Evolutionary conservation across 2,797 vertebrate species (phyloP).

Genomic region (Cirrhinus molitorella): DNA sequence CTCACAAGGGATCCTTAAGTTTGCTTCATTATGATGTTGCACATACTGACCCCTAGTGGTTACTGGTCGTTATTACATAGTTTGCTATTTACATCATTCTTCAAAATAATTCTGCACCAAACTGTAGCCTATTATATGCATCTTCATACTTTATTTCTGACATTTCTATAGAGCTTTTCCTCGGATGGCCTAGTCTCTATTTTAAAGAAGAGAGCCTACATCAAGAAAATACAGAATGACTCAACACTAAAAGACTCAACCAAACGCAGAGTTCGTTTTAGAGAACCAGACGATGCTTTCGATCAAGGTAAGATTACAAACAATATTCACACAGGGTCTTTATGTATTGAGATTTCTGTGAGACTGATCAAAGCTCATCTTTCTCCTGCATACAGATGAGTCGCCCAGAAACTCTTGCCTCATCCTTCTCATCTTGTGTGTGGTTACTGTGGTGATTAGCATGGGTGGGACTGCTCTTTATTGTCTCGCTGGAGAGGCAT

Average conservation of each 20-base stretch:
- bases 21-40: neutral
- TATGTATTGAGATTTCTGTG: neutral
- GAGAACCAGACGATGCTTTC: constrained; percentile 86
- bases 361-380: constrained; percentile 4
- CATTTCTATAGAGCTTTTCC: constrained; percentile 78
- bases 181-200: constrained; percentile 93
- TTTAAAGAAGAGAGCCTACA: constrained; percentile 85
- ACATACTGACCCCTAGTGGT: constrained; percentile 56
- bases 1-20: neutral
- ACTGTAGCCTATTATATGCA: neutral
- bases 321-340: neutral
- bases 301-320: constrained; percentile 84
- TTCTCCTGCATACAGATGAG: constrained; percentile 82
- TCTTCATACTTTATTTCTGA: neutral
- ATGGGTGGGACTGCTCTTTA: constrained; percentile 92
- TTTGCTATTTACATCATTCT: neutral
- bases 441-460: constrained; percentile 93
- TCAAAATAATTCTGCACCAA: neutral
- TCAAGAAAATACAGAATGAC: constrained; percentile 78
- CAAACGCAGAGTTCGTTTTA: constrained; percentile 93
- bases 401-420: constrained; percentile 89
- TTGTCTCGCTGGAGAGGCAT: constrained; percentile 88
- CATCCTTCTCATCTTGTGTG: constrained; percentile 89
- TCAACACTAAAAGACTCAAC: constrained; percentile 68
- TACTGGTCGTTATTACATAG: constrained; percentile 32